Conservation (phyloP, 2,797 vertebrate genomes). For the Apogon talboti region DNA sequence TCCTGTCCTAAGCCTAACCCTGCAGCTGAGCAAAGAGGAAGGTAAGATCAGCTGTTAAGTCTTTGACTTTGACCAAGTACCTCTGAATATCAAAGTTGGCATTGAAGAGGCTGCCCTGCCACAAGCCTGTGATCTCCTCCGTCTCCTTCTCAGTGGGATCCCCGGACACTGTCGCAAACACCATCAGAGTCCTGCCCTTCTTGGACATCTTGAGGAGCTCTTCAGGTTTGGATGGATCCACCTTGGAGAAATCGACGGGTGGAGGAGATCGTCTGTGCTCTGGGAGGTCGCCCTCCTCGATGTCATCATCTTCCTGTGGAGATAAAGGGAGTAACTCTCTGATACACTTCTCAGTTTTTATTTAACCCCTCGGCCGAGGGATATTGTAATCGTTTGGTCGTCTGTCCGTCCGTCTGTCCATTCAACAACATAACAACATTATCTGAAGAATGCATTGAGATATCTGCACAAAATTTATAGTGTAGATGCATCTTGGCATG, state of each 20-base stretch:
- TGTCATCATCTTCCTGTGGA: constrained; percentile 92
- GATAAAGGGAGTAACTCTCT: background rate
- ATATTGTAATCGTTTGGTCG: too few relatives aligned
- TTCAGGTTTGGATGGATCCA: constrained; percentile 92
- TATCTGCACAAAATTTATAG: too few relatives aligned
- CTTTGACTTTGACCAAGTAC: too few relatives aligned
- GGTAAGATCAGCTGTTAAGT: too few relatives aligned
- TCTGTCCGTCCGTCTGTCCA: too few relatives aligned
- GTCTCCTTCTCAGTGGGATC: constrained; percentile 95
- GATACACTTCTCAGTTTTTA: too few relatives aligned
- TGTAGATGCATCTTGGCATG: too few relatives aligned
- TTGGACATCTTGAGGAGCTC: constrained; percentile 94
- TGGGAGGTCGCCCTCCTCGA: constrained; percentile 95
- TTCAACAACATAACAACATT: too few relatives aligned
- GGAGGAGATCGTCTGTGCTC: constrained; percentile 92
- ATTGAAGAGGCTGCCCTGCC: constrained; percentile 97
- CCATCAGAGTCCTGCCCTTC: constrained; percentile 96
- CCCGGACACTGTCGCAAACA: constrained; percentile 93
- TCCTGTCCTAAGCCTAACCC: too few relatives aligned
- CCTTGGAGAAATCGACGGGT: constrained; percentile 92
- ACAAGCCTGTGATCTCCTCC: constrained; percentile 93
- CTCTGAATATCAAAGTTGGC: constrained; percentile 97
- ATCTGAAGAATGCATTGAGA: too few relatives aligned
- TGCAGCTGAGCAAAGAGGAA: too few relatives aligned
- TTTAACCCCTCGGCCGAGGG: too few relatives aligned